Base-by-base conservation (phyloP, 2,888 invertebrate species). In the Lordiphosa andalusiaca region DNA sequence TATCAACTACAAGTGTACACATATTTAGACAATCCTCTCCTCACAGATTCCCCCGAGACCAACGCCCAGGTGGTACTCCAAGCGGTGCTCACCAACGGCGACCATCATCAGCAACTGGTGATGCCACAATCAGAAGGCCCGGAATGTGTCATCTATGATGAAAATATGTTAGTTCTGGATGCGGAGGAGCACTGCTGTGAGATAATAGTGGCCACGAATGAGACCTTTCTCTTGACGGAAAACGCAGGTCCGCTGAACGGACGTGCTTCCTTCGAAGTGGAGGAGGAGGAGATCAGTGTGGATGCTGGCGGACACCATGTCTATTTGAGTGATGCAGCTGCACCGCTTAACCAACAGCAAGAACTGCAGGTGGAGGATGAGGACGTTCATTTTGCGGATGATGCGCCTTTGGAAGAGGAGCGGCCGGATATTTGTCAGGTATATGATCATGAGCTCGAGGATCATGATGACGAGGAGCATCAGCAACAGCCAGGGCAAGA, bases 321-420 rank as follows among this genome's bases (percentile, higher is more conserved):
- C 10, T 78, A 84, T 44, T 66, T 84, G 0, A 84, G 78, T 40
- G 84, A 78, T 36, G 84, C 84, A 6, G 77, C 77, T 0, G 66
- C 50, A 13, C 58, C 50, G 23, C 67, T 53, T 4, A 23, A 39
- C 12, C 69, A 63, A 21, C 53, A 64, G 10, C 61, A 73, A n/a
- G 53, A 60, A 0, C 23, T 66, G 2, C 41, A 70, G 1, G 73
- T 72, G 23, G 57, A 40, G 2, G 46, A 47, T 10, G 81, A 81
- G 12, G 81, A 77, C 9, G 69, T 71, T 21, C 40, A 56, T 4
- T 84, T 55, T 50, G 69, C 61, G 7, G 71, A 76, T 16, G 73
- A 67, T 12, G 44, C 52, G 1, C 66, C 66, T 0, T 37, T 67
- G 44, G 66, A 67, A 6, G 66, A 66, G 13, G 67, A 77, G 12